phyloP scores from a whole-genome alignment of 2,797 vertebrate genomes.

The Buceros bicornis region DNA sequence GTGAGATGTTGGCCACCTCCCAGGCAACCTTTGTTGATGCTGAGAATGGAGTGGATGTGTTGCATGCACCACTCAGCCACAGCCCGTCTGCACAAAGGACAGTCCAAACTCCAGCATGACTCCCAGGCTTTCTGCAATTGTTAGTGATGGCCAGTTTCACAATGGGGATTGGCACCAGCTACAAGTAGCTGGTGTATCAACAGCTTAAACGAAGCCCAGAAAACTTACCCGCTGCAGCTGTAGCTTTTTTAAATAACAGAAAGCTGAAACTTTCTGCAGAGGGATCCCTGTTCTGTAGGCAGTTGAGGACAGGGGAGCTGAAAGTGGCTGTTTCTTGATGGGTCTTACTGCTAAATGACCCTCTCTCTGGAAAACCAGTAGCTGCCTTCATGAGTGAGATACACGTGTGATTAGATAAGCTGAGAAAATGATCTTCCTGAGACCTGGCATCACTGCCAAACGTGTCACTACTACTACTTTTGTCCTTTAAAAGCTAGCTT shows the following conservation, averaged over 20 bases:
- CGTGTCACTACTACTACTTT: neutral
- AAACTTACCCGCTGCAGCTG: neutral
- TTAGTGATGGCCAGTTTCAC: neutral
- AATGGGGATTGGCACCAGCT: neutral
- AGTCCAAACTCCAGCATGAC: neutral
- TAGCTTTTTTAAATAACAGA: neutral
- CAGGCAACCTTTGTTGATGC: neutral
- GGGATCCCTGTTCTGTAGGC: neutral
- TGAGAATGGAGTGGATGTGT: neutral
- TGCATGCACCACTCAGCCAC: rapidly evolving
- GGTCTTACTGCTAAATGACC: neutral
- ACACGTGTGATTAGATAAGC: neutral
- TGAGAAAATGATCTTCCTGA: neutral
- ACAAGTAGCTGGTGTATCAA: neutral
- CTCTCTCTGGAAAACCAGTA: neutral
- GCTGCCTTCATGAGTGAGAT: neutral
- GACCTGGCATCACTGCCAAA: neutral
- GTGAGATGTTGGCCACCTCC: neutral
- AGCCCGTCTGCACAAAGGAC: neutral
- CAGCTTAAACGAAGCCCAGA: neutral
- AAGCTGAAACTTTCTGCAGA: neutral
- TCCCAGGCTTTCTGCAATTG: neutral
- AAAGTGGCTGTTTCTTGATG: neutral
- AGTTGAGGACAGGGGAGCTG: neutral
- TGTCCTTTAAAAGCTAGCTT: neutral